Conservation (phyloP, 2,888 invertebrate genomes). For the Sphecodes monilicornis region DNA sequence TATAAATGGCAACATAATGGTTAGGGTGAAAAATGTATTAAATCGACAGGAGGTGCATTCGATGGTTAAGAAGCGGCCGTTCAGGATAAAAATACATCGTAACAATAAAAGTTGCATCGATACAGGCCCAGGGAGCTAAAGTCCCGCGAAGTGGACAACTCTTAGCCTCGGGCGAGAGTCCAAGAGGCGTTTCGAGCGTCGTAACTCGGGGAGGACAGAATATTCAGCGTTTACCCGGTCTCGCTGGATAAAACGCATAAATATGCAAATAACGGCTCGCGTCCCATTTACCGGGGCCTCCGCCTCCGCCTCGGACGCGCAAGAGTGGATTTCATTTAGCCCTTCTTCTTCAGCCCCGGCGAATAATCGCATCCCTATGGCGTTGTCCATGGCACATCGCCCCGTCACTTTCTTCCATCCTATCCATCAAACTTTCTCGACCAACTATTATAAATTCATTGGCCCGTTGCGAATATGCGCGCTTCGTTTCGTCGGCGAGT, state of each 20-base stretch:
- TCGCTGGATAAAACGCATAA: conserved; percentile 67
- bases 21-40: background rate
- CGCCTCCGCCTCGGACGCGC: conserved; percentile 6
- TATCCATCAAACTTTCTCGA: conserved; percentile 33
- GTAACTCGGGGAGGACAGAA: conserved; percentile 36
- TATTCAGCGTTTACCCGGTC: conserved; percentile 31
- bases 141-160: conserved; percentile 13
- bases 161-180: background rate
- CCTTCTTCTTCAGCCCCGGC: conserved; percentile 10
- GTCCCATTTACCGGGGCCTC: conserved; percentile 49
- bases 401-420: conserved; percentile 29
- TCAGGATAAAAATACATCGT: background rate
- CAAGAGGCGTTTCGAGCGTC: background rate
- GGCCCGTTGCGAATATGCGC: conserved; percentile 6
- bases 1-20: no score
- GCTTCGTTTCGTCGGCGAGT: background rate
- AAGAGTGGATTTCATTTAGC: conserved; percentile 50
- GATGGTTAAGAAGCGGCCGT: background rate
- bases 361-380: conserved; percentile 22
- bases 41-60: background rate
- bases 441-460: conserved; percentile 37
- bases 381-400: background rate
- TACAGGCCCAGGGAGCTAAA: background rate
- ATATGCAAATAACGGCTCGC: conserved; percentile 71
- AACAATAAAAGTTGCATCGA: background rate